Evolutionary conservation across 2,113 vertebrate species (phyloP).

Genomic region (Boulengeromyrus knoepffleri): DNA sequence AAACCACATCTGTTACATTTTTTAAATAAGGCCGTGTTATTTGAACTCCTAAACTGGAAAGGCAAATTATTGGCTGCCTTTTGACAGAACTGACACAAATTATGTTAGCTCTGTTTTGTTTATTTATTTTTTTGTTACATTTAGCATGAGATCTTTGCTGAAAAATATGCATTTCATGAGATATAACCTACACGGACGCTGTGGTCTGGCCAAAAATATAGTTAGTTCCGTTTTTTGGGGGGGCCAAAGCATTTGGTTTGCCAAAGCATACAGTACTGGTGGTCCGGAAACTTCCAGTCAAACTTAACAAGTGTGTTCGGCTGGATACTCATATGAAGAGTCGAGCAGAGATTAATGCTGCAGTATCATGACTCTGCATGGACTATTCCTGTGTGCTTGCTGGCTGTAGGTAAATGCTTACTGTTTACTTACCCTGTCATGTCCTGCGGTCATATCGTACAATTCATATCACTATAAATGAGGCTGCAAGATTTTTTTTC

Average conservation of each 20-base stretch:
- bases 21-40: background rate
- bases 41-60: background rate
- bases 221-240: slow-evolving; percentile 39
- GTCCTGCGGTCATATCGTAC: background rate
- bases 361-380: slow-evolving; percentile 53
- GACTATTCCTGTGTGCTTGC: slow-evolving; percentile 36
- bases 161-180: slow-evolving; percentile 20
- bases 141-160: slow-evolving; percentile 19
- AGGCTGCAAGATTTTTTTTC: background rate
- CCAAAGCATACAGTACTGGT: slow-evolving; percentile 51
- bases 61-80: background rate
- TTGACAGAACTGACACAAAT: background rate
- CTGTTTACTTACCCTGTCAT: background rate
- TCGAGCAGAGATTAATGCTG: slow-evolving; percentile 55
- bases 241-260: slow-evolving; percentile 33
- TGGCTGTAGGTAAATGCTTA: slow-evolving; percentile 43
- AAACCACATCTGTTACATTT: background rate
- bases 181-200: slow-evolving; percentile 29
- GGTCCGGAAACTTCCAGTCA: slow-evolving; percentile 56
- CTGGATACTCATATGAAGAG: slow-evolving; percentile 53
- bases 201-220: slow-evolving; percentile 36
- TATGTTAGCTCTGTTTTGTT: background rate
- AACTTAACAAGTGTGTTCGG: slow-evolving; percentile 55
- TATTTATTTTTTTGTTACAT: background rate
- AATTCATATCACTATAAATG: background rate